Evolutionary conservation across 2,113 vertebrate genomes (phyloP), one percentile per base, ranked within the genome.

Genomic region (Dunckerocampus dactyliophorus): DNA sequence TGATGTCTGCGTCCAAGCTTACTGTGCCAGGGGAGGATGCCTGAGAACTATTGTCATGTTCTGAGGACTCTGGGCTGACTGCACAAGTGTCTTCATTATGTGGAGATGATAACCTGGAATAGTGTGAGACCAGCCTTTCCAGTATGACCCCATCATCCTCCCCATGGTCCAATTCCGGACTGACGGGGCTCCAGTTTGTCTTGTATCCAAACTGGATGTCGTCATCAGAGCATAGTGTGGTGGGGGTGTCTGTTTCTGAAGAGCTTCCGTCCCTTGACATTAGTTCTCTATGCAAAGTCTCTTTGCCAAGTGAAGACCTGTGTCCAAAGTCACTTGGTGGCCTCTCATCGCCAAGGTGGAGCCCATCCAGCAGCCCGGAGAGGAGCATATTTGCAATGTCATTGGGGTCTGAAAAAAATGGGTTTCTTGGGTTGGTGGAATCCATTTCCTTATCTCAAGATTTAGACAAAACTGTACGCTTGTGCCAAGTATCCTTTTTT

Each of bases 351-450:
- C 13, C 4, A 1, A 56, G 42, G 54, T 56, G 39, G 6, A 56
- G 19, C 37, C 54, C 54, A 3, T 56, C 54, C 37, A 42, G 54
- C 11, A 56, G 37, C 54, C 54, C 54, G 37, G 54, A 56, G 37
- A 56, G 54, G 37, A 56, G 37, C 54, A 56, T 56, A 37, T 56
- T 56, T 6, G 54, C 20, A 56, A 56, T 42, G 34, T 42, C 54
- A 14, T 3, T 42, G 19, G 34, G 19, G 6, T 56, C 54, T 8
- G 37, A n/a, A 56, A 56, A 42, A 39, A 56, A 56, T 15, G 54
- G 54, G 13, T 56, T 56, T 5, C 31, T 34, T 34, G 31, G 31
- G 31, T 34, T 34, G 31, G 4, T 34, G n/a, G 19, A 8, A 21
- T 42, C 54, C 54, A 56, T 55, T 12, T 4, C 53, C 31, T 5